Base-by-base conservation (phyloP, 1,140 invertebrate genomes). In the Eueides isabella region DNA sequence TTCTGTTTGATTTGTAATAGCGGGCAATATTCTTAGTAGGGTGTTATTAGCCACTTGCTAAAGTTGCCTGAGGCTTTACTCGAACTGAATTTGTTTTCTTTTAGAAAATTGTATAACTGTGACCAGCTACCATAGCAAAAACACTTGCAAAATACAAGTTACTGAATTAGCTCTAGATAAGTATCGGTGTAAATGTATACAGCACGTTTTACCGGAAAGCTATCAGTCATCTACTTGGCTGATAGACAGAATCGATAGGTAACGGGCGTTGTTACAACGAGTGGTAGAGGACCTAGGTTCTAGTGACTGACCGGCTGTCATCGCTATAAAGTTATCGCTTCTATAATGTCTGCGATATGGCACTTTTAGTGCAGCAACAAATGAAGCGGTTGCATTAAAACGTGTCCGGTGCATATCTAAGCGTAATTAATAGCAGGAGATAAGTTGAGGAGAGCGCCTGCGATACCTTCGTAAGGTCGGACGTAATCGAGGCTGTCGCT, bases 311-410 rank as follows among this genome's bases (percentile, higher is more conserved):
- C 78, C 87, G 85, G 85, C 85, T 86, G 84, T 87, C 84, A 81
- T 64, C 67, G 19, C 67, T 62, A 82, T 88, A 90, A 90, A 91
- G 89, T 88, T 92, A 90, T 90, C 88, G 81, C 78, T 76, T 61
- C 71, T 83, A 82, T 85, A 89, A 83, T 85, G 84, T 89, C 83
- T 78, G 82, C 80, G 86, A 91, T 90, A 90, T 88, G 84, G 87
- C 87, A 89, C 90, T 89, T 83, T 85, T 82, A 85, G 80, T 83
- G 80, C 82, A 81, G 74, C 84, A 85, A 89, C 87, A 91, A 91
- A 92, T 91, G 89, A 92, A 92, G 89, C 88, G 85, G 87, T 92
- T 86, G 91, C 89, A 92, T 92, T 92, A 91, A 91, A 91, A 92
- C 89, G 91, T 87, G 88, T 88, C 91, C 83, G 79, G 77, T 83